These are phyloP conservation scores for Drosophila melanica DNA, from an alignment of 1,140 invertebrate species.

Conservation along the genomic window DNA sequence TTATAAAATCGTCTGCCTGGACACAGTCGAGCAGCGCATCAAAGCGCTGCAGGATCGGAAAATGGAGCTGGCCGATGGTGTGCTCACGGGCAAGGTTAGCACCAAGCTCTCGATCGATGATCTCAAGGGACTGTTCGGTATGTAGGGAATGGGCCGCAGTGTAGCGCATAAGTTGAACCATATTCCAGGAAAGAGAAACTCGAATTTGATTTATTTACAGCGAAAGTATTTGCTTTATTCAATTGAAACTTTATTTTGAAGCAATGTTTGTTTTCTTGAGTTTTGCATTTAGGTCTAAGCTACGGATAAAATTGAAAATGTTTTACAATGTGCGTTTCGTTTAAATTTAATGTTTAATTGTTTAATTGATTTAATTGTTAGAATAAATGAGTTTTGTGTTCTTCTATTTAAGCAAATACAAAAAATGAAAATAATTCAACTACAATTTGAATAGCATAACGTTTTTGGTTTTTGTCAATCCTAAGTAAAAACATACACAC, in stretches of 20 bases:
- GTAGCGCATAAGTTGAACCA: too few relatives aligned
- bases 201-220: slow-evolving; percentile 43
- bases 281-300: slow-evolving; percentile 30
- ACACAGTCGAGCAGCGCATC: slow-evolving; percentile 95
- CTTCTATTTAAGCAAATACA: slow-evolving; percentile 43
- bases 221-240: slow-evolving; percentile 47
- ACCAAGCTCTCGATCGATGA: slow-evolving; percentile 91
- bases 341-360: slow-evolving; percentile 46
- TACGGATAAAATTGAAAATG: slow-evolving; percentile 43
- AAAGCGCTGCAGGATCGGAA: slow-evolving; percentile 92
- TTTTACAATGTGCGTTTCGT: slow-evolving; percentile 36
- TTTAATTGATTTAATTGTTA: slow-evolving; percentile 39
- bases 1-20: slow-evolving; percentile 93
- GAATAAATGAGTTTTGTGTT: slow-evolving; percentile 15
- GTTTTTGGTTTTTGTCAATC: slow-evolving; percentile 66
- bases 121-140: slow-evolving; percentile 90
- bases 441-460: slow-evolving; percentile 78
- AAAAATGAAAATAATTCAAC: slow-evolving; percentile 56
- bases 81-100: slow-evolving; percentile 88
- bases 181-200: too few relatives aligned
- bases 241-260: slow-evolving; percentile 54
- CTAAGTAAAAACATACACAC: slow-evolving; percentile 20
- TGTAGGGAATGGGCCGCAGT: slow-evolving; percentile 75
- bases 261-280: slow-evolving; percentile 34
- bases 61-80: slow-evolving; percentile 89